Evolutionary conservation across 35 echinoderm and acorn worm species (phyloP).

Genomic region (Anneissia japonica): DNA sequence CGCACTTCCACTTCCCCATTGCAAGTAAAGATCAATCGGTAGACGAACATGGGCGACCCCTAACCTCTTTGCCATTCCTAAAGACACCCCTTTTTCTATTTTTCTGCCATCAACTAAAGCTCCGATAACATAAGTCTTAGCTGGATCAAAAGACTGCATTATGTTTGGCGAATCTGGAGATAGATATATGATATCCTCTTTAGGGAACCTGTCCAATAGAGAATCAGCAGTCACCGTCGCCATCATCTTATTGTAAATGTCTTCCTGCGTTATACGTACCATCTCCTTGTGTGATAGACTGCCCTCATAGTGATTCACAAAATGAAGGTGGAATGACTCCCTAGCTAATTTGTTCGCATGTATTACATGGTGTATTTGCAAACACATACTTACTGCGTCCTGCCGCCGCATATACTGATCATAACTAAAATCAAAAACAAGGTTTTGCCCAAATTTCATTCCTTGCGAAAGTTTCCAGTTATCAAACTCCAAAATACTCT

Average conservation of each 20-base stretch:
- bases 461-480: slow-evolving; percentile 62
- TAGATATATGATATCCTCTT: slow-evolving; percentile 68
- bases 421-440: slow-evolving; percentile 77
- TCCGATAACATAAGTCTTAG: slow-evolving; percentile 73
- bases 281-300: slow-evolving; percentile 45
- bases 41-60: slow-evolving; percentile 53
- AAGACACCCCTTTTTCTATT: slow-evolving; percentile 41
- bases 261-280: slow-evolving; percentile 6
- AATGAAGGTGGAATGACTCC: slow-evolving; percentile 84
- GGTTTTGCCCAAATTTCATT: slow-evolving; percentile 90
- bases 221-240: slow-evolving; percentile 49
- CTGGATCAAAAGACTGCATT: slow-evolving; percentile 49
- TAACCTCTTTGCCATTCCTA: slow-evolving; percentile 69
- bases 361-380: slow-evolving; percentile 50
- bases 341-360: slow-evolving; percentile 52
- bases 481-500: slow-evolving; percentile 23
- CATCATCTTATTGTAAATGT: slow-evolving; percentile 44
- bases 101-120: slow-evolving; percentile 44
- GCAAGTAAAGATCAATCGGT: slow-evolving; percentile 63
- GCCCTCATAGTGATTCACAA: slow-evolving; percentile 32
- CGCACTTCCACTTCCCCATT: slow-evolving; percentile 50
- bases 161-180: slow-evolving; percentile 79
- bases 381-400: slow-evolving; percentile 44
- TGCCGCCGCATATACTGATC: slow-evolving; percentile 52
- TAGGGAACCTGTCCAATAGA: slow-evolving; percentile 69